Evolutionary conservation across 2,113 vertebrate species (phyloP).

Genomic region (Bagarius yarrelli): DNA sequence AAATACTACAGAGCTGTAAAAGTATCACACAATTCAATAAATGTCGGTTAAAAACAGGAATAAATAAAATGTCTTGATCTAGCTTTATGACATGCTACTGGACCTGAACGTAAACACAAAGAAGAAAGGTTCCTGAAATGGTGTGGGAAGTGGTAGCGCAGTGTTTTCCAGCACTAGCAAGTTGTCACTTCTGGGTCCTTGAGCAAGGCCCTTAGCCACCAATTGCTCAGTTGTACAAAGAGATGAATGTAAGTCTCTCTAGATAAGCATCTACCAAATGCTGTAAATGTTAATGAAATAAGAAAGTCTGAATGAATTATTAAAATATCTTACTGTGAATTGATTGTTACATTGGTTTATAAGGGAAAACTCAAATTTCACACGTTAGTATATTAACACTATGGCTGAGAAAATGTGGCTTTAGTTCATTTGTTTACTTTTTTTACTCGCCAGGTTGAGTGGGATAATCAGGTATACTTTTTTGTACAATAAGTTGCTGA

Average conservation of each 20-base stretch:
- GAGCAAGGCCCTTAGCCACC: too few species aligned
- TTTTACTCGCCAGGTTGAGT: neutral
- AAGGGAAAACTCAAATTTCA: neutral
- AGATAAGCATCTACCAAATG: too few species aligned
- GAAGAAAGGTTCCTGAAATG: neutral
- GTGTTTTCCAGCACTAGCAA: too few species aligned
- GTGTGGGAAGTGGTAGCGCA: too few species aligned
- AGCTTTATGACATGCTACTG: neutral
- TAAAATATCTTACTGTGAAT: slow-evolving; percentile 14
- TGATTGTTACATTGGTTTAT: neutral
- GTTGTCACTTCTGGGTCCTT: too few species aligned
- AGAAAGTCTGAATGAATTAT: neutral
- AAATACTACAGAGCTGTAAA: neutral
- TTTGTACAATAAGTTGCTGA: neutral
- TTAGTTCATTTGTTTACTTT: neutral
- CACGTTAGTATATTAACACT: neutral
- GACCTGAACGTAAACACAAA: neutral
- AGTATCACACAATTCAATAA: neutral
- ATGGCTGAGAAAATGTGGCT: neutral
- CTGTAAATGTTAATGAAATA: too few species aligned
- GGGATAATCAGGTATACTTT: neutral
- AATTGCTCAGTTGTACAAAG: too few species aligned
- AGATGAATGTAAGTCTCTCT: too few species aligned
- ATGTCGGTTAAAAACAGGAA: too few species aligned
- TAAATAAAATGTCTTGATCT: neutral